Conservation (phyloP, 37 sponge, comb jelly and placozoan species). For the Amphimedon queenslandica region DNA sequence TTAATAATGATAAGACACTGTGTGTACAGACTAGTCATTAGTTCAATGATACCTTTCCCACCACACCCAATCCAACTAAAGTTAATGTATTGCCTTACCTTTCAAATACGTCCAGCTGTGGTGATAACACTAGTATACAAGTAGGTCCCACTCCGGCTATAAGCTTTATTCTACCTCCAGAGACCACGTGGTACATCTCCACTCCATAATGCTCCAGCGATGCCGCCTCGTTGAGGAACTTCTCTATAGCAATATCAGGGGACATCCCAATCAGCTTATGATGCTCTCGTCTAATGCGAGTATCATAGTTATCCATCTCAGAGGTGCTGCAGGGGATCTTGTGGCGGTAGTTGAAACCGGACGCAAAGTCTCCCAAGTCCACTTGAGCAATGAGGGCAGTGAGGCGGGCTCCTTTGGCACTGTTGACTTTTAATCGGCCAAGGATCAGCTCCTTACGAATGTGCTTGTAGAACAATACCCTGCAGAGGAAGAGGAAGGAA, state of each 20-base stretch:
- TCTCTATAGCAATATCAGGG: slow-evolving; percentile 49
- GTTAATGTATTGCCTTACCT: no score
- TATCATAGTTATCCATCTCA: slow-evolving; percentile 28
- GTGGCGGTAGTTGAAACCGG: slow-evolving; percentile 32
- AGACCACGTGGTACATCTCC: slow-evolving; percentile 35
- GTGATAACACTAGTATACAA: slow-evolving; percentile 30
- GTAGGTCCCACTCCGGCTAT: slow-evolving; percentile 62
- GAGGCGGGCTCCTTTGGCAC: slow-evolving; percentile 27
- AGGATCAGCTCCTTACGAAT: slow-evolving; percentile 37
- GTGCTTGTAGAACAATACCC: slow-evolving; percentile 59
- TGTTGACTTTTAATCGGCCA: slow-evolving; percentile 20
- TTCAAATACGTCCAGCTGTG: slow-evolving; percentile 27
- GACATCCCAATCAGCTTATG: slow-evolving; percentile 51
- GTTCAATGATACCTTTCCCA: no score
- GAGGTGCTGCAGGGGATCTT: slow-evolving; percentile 3
- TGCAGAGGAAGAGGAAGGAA: not conserved
- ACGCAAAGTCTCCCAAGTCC: slow-evolving; percentile 58
- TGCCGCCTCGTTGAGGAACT: slow-evolving; percentile 52
- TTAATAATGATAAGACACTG: no score
- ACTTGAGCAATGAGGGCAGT: slow-evolving; percentile 60
- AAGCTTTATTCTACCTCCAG: not conserved
- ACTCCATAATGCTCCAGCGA: slow-evolving; percentile 52
- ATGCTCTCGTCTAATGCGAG: slow-evolving; percentile 45
- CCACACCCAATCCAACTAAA: no score
- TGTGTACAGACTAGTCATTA: no score